A percentile compares a stretch with the other conserved stretches of the same genome.
Evolutionary conservation across 2,888 invertebrate species (phyloP).

Genomic region (Epinotia brunnichana): DNA sequence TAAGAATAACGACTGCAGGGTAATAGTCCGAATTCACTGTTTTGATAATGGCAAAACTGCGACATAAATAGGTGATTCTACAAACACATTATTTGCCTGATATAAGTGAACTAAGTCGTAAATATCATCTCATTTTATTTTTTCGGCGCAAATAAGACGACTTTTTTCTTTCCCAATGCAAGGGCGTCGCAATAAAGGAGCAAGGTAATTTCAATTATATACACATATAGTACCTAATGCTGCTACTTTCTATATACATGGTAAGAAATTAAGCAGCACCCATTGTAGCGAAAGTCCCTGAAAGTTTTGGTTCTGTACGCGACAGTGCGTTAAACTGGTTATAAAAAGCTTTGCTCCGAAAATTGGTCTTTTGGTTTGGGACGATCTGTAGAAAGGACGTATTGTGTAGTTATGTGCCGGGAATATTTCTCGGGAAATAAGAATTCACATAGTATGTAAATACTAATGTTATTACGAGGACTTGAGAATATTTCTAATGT

Average conservation of each 20-base stretch:
- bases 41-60: too few relatives aligned
- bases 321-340: slow-evolving; percentile 27
- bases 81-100: too few relatives aligned
- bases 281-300: slow-evolving; percentile 34
- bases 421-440: too few relatives aligned
- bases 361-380: slow-evolving; percentile 48
- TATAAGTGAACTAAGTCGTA: not conserved
- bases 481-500: too few relatives aligned
- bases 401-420: slow-evolving; percentile 8
- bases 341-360: slow-evolving; percentile 47
- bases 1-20: too few relatives aligned
- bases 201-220: slow-evolving; percentile 59
- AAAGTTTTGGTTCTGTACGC: slow-evolving; percentile 37
- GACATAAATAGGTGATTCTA: not conserved
- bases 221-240: slow-evolving; percentile 58
- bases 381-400: slow-evolving; percentile 28
- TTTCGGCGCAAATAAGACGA: not conserved
- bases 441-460: too few relatives aligned
- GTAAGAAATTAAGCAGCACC: slow-evolving; percentile 36
- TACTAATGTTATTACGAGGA: too few relatives aligned
- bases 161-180: not conserved
- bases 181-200: slow-evolving; percentile 2
- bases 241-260: slow-evolving; percentile 30
- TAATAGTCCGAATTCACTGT: too few relatives aligned
- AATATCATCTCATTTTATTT: not conserved